phyloP scores from a whole-genome alignment of 2,797 vertebrate species.

The Anisognathus igniventris region DNA sequence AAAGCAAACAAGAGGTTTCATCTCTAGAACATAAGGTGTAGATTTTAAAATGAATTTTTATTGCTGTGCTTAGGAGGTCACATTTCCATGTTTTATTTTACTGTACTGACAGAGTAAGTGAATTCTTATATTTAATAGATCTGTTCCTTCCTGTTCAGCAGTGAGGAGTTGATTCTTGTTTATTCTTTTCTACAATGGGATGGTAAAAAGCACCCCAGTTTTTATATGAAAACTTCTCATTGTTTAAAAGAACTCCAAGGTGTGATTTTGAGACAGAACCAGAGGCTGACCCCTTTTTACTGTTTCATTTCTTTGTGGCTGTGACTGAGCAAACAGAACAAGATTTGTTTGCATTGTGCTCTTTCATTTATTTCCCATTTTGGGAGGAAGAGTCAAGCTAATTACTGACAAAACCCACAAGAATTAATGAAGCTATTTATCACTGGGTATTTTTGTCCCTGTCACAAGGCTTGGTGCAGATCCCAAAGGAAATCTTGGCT shows the following conservation, averaged over 20 bases:
- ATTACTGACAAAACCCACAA: background rate
- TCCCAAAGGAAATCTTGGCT: background rate
- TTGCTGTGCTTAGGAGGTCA: background rate
- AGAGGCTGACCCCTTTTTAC: background rate
- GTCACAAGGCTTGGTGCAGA: background rate
- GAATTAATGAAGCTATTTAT: constrained; percentile 28
- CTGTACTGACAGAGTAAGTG: background rate
- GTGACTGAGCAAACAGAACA: background rate
- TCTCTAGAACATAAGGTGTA: background rate
- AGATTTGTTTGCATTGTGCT: background rate
- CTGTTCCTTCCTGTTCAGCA: background rate
- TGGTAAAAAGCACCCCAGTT: background rate
- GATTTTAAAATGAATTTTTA: background rate
- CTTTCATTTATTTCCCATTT: background rate
- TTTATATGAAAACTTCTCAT: background rate
- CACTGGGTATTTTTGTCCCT: background rate
- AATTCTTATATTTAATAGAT: background rate
- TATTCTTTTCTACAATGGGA: background rate
- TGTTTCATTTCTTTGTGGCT: background rate
- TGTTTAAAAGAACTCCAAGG: background rate
- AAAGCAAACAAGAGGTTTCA: background rate
- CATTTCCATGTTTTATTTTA: background rate
- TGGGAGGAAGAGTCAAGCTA: background rate
- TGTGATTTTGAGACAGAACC: background rate
- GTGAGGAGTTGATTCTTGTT: background rate